Evolutionary conservation across 2,113 vertebrate species (phyloP).

Genomic region (Xiphias gladius): DNA sequence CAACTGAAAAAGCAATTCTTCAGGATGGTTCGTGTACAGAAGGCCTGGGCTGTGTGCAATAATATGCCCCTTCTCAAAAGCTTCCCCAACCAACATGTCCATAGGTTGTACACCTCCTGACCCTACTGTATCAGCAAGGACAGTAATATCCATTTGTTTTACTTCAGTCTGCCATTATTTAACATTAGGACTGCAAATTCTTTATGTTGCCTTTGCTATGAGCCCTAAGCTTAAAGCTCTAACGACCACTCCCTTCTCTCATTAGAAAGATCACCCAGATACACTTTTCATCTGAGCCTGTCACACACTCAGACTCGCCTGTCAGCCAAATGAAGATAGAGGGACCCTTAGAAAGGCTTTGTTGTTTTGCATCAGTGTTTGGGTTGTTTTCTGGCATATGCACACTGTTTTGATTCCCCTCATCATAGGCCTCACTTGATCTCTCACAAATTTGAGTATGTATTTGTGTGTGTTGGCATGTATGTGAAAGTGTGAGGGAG

Average conservation of each 20-base stretch:
- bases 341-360: conserved; percentile 49
- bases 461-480: neutral
- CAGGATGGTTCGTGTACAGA: conserved; percentile 24
- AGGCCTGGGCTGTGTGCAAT: conserved; percentile 8
- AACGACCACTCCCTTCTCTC: conserved; percentile 78
- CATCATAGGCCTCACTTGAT: neutral
- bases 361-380: conserved; percentile 56
- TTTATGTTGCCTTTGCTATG: conserved; percentile 59
- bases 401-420: conserved; percentile 14
- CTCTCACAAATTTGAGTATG: neutral
- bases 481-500: neutral
- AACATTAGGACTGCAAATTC: conserved; percentile 65
- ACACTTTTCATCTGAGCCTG: conserved; percentile 79
- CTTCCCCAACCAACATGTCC: conserved; percentile 46
- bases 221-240: conserved; percentile 73
- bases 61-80: conserved; percentile 45
- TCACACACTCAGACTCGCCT: conserved; percentile 71
- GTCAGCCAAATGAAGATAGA: conserved; percentile 80
- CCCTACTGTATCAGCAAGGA: conserved; percentile 51
- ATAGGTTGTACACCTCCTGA: conserved; percentile 49
- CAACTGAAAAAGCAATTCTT: conserved; percentile 53
- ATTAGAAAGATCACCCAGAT: conserved; percentile 76
- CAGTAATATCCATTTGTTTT: conserved; percentile 83
- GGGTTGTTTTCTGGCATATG: conserved; percentile 28
- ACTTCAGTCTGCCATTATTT: conserved; percentile 77